Percentiles rank a stretch among this genome's conserved stretches.
phyloP scores from a whole-genome alignment of 2,888 invertebrate genomes.

The Drosophila merina region DNA sequence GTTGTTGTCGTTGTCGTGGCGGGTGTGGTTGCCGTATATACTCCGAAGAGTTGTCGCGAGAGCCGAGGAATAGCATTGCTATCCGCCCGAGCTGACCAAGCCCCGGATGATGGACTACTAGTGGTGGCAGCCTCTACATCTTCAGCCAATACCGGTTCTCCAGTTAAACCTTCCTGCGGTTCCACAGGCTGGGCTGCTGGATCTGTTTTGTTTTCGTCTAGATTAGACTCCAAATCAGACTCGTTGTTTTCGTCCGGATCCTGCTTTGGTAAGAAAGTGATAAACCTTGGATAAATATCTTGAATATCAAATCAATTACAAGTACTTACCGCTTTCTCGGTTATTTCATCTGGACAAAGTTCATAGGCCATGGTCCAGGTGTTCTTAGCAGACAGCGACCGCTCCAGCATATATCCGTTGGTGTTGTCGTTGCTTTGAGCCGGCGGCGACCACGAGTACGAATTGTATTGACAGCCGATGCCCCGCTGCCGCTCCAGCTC shows the following conservation, averaged over 20 bases:
- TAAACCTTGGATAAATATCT: background rate
- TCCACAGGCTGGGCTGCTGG: constrained; percentile 33
- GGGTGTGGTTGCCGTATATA: constrained; percentile 38
- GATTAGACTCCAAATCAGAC: constrained; percentile 82
- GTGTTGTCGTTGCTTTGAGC: constrained; percentile 97
- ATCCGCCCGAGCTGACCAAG: constrained; percentile 57
- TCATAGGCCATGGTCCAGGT: constrained; percentile 92
- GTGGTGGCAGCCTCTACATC: constrained; percentile 53
- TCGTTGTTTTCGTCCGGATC: constrained; percentile 84
- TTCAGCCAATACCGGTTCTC: constrained; percentile 22
- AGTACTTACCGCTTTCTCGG: constrained; percentile 62
- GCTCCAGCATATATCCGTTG: constrained; percentile 96
- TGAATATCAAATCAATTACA: constrained; percentile 10
- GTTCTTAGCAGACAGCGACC: constrained; percentile 96
- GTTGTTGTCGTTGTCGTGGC: constrained; percentile 14
- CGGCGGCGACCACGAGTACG: constrained; percentile 97
- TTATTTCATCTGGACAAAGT: constrained; percentile 89
- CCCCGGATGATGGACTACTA: constrained; percentile 43
- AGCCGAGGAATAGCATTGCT: constrained; percentile 61
- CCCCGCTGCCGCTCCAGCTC: constrained; percentile 91
- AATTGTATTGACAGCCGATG: constrained; percentile 87
- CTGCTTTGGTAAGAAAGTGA: constrained; percentile 52
- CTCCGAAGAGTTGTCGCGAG: constrained; percentile 60
- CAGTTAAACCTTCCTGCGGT: constrained; percentile 30
- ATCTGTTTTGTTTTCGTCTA: constrained; percentile 77